Conservation (phyloP, 1,140 invertebrate species). For the Papilio aristodemus region DNA sequence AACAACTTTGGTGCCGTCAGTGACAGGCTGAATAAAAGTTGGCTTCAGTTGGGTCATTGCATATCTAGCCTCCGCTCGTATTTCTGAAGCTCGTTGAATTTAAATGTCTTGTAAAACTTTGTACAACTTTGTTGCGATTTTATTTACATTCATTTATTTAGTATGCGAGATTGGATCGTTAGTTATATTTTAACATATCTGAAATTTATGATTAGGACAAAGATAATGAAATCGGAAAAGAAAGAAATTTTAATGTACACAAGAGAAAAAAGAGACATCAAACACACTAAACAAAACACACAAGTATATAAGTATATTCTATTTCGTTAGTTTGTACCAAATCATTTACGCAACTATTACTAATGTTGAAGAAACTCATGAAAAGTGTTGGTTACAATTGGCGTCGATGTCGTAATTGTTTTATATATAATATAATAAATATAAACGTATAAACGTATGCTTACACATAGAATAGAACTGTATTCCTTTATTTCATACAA, state of each 20-base stretch:
- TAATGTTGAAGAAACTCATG: no score
- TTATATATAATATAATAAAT: no score
- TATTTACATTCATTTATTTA: conserved; percentile 12
- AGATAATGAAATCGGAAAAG: neutral
- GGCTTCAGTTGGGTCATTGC: neutral
- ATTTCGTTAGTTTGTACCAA: no score
- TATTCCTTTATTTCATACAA: neutral
- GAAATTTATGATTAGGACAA: neutral
- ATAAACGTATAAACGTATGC: no score
- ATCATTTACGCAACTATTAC: no score
- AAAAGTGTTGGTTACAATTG: no score
- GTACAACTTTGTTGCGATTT: neutral
- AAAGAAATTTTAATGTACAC: neutral
- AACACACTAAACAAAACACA: no score
- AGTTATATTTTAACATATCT: no score
- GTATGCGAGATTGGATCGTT: neutral
- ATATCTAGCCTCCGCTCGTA: neutral
- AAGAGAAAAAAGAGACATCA: neutral
- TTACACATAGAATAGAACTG: no score
- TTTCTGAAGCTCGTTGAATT: neutral
- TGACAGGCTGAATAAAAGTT: conserved; percentile 13
- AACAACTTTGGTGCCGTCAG: neutral
- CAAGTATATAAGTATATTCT: no score
- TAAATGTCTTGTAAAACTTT: conserved; percentile 5
- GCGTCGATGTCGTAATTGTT: no score